phyloP scores from a whole-genome alignment of 2,888 invertebrate species.

The Andrena flavipes region DNA sequence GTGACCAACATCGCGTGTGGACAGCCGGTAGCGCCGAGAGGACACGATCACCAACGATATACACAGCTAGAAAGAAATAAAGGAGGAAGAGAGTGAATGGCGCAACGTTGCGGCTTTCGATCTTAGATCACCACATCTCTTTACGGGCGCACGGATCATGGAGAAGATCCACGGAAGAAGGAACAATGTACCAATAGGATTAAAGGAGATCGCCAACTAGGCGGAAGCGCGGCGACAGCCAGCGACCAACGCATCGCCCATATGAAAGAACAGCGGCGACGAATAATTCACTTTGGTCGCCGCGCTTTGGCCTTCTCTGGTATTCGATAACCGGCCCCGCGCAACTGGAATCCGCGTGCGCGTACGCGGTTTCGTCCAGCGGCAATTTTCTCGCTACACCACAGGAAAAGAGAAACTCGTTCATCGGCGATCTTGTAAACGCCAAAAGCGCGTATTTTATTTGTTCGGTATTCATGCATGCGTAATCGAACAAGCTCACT shows the following conservation, averaged over 20 bases:
- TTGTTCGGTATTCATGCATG: background rate
- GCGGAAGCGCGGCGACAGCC: too few relatives aligned
- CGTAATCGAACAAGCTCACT: background rate
- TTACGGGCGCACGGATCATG: background rate
- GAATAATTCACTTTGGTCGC: background rate
- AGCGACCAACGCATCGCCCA: too few relatives aligned
- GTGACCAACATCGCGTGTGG: constrained; percentile 76
- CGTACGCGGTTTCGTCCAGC: constrained; percentile 48
- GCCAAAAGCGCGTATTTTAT: constrained; percentile 5
- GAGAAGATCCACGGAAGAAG: constrained; percentile 2
- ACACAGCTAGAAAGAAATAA: background rate
- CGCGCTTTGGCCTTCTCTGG: background rate
- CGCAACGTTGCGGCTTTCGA: constrained; percentile 1
- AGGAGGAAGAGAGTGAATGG: background rate
- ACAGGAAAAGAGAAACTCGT: background rate
- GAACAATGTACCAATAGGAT: background rate
- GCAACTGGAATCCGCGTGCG: constrained; percentile 39
- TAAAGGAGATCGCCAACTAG: too few relatives aligned
- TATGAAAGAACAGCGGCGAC: background rate
- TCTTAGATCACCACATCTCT: constrained; percentile 7
- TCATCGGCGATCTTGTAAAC: constrained; percentile 1
- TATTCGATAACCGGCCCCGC: constrained; percentile 20
- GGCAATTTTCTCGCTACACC: constrained; percentile 22
- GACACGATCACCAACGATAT: constrained; percentile 2
- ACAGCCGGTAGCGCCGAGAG: constrained; percentile 16